Evolutionary conservation across 1,140 invertebrate genomes (phyloP), one percentile per base, ranked within the genome.

Genomic region (Drosophila neocordata): DNA sequence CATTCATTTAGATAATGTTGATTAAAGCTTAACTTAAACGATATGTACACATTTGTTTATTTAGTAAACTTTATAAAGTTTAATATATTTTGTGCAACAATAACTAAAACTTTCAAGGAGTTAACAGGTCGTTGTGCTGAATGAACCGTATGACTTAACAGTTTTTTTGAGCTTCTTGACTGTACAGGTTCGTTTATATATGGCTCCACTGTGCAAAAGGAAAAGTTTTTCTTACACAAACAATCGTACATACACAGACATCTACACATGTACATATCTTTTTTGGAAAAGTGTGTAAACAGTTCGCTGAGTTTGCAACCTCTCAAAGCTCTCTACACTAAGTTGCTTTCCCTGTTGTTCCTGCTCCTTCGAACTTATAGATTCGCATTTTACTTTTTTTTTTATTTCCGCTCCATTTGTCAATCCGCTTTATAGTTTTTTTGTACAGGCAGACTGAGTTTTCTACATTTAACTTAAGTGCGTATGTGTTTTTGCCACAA

Each of bases 341-440:
- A 20, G 37, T 57, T 20, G 12, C 65, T 75, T 51, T 68, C 38
- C 37, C 13, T 51, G 44, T 57, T 41, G 38, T 69, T 64, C 1
- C 27, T 57, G 41, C 41, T 27, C 35, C n/a, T 24, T 1, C 24
- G 20, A n/a, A 52, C 48, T 69, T 34, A 22, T 37, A 65, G 67
- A 64, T 70, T 52, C 56, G 64, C 61, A 67, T 62, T 73, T 71
- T 77, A 59, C 22, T 24, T 66, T 66, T 58, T 69, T 70, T 77
- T 79, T 85, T 77, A 66, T 80, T 87, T 85, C 65, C 70, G 65
- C 70, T 82, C 65, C 82, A 87, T 87, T 85, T 85, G 82, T 65
- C 74, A 72, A 81, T 81, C 74, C 51, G 63, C 67, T 75, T 71
- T 74, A 68, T 73, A 75, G 82, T 85, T 71, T 44, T 71, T 44